Conservation (phyloP, 2,888 invertebrate genomes). For the Aphelenchoides bicaudatus region DNA sequence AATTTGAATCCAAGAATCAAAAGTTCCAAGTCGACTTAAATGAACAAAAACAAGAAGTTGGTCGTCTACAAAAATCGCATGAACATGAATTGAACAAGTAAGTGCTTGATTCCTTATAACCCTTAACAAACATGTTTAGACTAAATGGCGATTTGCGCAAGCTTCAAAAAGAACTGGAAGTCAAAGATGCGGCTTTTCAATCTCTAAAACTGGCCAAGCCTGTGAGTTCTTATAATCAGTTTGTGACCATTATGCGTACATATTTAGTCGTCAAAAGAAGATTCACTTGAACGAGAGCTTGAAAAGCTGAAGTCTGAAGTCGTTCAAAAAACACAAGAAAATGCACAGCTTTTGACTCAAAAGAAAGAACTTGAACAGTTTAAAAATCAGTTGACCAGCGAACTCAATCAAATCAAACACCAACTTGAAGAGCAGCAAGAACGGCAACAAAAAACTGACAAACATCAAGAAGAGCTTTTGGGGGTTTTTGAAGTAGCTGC, state of each 20-base stretch:
- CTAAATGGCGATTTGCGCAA: slow-evolving; percentile 22
- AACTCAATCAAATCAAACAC: slow-evolving; percentile 7
- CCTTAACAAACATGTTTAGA: slow-evolving; percentile 15
- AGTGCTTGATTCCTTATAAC: slow-evolving; percentile 13
- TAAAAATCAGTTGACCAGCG: neutral
- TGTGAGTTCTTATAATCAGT: slow-evolving; percentile 18
- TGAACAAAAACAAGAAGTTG: slow-evolving; percentile 22
- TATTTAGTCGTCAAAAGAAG: slow-evolving; percentile 17
- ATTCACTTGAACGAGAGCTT: slow-evolving; percentile 21
- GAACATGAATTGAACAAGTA: slow-evolving; percentile 31
- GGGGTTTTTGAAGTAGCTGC: neutral
- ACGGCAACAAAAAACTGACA: neutral
- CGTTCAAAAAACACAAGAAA: slow-evolving; percentile 2
- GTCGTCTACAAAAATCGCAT: slow-evolving; percentile 16
- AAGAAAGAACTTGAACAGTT: slow-evolving; percentile 14
- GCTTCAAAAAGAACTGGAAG: slow-evolving; percentile 37
- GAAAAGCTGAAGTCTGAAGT: slow-evolving; percentile 7
- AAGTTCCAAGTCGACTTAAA: slow-evolving; percentile 22
- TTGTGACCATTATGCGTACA: neutral
- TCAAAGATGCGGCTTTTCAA: slow-evolving; percentile 50
- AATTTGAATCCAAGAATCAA: neutral
- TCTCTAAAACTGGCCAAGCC: slow-evolving; percentile 47
- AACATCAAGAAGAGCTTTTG: neutral
- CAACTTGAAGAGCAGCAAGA: neutral
- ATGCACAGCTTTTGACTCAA: slow-evolving; percentile 11